Percentiles rank a stretch among this genome's conserved stretches.
phyloP scores from a whole-genome alignment of 1,140 invertebrate genomes.

The Pissodes strobi region DNA sequence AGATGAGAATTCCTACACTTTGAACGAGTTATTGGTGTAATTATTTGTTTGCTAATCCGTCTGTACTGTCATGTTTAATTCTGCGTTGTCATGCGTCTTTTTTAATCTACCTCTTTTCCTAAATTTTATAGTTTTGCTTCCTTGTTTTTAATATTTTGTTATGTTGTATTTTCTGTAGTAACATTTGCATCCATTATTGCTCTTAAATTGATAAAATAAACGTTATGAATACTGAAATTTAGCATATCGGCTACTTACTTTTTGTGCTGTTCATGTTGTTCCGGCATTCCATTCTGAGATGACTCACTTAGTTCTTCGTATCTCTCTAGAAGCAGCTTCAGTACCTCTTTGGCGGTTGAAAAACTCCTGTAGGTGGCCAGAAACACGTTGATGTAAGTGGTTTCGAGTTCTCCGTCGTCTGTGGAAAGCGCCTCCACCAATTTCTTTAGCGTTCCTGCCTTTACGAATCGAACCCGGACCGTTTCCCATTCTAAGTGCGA shows the following conservation, averaged over 20 bases:
- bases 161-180: not conserved
- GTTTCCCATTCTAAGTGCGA: constrained; percentile 99
- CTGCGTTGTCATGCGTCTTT: too few relatives aligned
- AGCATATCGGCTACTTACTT: constrained; percentile 63
- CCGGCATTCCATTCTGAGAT: constrained; percentile 55
- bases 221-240: not conserved
- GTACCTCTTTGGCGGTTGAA: constrained; percentile 77
- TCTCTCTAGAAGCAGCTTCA: constrained; percentile 78
- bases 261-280: constrained; percentile 69
- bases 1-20: too few relatives aligned
- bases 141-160: too few relatives aligned
- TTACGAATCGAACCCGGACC: constrained; percentile 92
- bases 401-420: constrained; percentile 94
- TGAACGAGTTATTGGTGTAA: too few relatives aligned
- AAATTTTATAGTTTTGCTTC: too few relatives aligned
- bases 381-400: constrained; percentile 97
- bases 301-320: constrained; percentile 67
- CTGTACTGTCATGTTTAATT: too few relatives aligned
- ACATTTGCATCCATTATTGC: not conserved
- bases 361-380: constrained; percentile 91
- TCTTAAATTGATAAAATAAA: not conserved
- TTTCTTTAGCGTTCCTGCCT: constrained; percentile 92
- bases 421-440: constrained; percentile 91
- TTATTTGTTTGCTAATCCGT: too few relatives aligned
- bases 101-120: too few relatives aligned